Evolutionary conservation across 2,113 vertebrate genomes (phyloP).

Genomic region (Poeciliopsis retropinna): DNA sequence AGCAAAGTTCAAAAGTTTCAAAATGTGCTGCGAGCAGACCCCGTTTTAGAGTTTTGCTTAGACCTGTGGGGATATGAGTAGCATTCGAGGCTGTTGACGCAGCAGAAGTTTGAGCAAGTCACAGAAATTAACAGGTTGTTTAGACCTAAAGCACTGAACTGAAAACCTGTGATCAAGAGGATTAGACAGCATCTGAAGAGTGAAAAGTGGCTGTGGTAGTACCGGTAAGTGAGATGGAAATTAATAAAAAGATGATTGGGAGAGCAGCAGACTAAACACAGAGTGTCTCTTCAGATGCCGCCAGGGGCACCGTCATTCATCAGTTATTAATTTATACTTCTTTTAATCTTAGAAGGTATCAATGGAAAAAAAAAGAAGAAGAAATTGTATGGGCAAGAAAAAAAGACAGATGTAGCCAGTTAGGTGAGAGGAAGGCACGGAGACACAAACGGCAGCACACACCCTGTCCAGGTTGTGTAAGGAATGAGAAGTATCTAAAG

Average conservation of each 20-base stretch:
- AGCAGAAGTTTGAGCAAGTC: slow-evolving; percentile 34
- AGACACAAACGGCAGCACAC: slow-evolving; percentile 66
- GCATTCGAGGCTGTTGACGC: slow-evolving; percentile 33
- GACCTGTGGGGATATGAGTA: slow-evolving; percentile 55
- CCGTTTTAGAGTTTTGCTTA: slow-evolving; percentile 52
- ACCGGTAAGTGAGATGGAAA: slow-evolving; percentile 46
- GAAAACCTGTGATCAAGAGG: slow-evolving; percentile 8
- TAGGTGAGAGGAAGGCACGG: slow-evolving; percentile 54
- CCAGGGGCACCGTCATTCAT: slow-evolving; percentile 55
- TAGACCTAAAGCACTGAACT: slow-evolving; percentile 33
- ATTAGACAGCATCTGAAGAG: slow-evolving; percentile 24
- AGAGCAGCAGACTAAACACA: slow-evolving; percentile 69
- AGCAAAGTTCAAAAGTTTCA: slow-evolving; percentile 51
- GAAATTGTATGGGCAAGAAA: slow-evolving; percentile 36
- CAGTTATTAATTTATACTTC: slow-evolving; percentile 64
- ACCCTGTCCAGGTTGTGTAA: slow-evolving; percentile 76
- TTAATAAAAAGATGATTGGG: slow-evolving; percentile 45
- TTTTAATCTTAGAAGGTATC: slow-evolving; percentile 62
- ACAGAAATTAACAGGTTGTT: slow-evolving; percentile 56
- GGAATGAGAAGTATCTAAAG: slow-evolving; percentile 80
- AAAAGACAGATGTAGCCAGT: slow-evolving; percentile 69
- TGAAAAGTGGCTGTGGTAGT: slow-evolving; percentile 43
- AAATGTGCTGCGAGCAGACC: slow-evolving; percentile 60
- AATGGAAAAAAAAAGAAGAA: slow-evolving; percentile 28
- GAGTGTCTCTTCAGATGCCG: slow-evolving; percentile 46